These are phyloP conservation scores for Synanthedon tipuliformis DNA, from an alignment of 2,888 invertebrate species.

Conservation along the genomic window DNA sequence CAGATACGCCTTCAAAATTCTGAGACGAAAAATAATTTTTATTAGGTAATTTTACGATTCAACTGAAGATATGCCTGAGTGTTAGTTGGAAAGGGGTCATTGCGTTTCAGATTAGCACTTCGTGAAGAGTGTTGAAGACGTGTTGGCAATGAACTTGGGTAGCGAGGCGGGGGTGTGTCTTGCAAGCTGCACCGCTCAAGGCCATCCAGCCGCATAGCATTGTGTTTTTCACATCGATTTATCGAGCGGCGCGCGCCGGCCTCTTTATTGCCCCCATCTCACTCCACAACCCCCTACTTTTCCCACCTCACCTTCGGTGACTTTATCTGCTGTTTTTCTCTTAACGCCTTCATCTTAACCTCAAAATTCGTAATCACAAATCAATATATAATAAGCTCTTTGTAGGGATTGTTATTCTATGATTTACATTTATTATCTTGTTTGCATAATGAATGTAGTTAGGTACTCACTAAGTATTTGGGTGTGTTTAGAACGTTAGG, in stretches of 20 bases:
- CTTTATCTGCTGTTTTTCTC: slow-evolving; percentile 12
- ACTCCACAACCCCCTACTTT: slow-evolving; percentile 2
- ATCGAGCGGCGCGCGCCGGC: slow-evolving; percentile 66
- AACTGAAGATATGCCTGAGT: background rate
- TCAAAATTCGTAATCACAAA: background rate
- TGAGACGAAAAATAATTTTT: background rate
- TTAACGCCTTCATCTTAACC: background rate
- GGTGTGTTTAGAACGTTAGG: too few species aligned
- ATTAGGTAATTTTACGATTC: background rate
- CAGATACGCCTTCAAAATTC: background rate
- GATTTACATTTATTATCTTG: too few species aligned
- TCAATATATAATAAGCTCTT: background rate
- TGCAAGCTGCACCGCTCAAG: slow-evolving; percentile 60
- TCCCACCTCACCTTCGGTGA: slow-evolving; percentile 23
- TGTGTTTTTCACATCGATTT: slow-evolving; percentile 63
- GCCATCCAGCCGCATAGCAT: slow-evolving; percentile 52
- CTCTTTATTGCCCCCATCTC: slow-evolving; percentile 24
- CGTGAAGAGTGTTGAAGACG: slow-evolving; percentile 3
- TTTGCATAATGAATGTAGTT: too few species aligned
- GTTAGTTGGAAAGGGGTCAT: background rate
- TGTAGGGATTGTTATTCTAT: too few species aligned
- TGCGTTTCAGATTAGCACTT: background rate
- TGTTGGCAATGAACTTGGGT: slow-evolving; percentile 64
- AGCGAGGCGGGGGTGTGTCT: slow-evolving; percentile 59
- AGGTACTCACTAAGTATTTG: too few species aligned